Evolutionary conservation across 1,140 invertebrate species (phyloP), one percentile per base, ranked within the genome.

Genomic region (Hetaerina americana): DNA sequence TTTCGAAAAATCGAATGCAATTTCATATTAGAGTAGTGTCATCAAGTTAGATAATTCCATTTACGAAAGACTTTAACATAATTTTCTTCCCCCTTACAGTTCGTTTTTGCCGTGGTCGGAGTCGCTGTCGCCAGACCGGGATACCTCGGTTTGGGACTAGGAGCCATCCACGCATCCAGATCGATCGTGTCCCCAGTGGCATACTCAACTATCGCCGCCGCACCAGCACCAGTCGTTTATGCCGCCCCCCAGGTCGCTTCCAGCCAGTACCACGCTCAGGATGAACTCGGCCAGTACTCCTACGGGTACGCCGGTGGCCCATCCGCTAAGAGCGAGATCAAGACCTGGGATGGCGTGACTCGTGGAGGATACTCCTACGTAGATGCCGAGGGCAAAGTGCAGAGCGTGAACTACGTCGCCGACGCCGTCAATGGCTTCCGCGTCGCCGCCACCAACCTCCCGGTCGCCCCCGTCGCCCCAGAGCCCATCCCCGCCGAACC

Each of bases 361-460:
- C 81, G 84, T 73, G 85, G 85, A 74, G 82, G 80, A 75, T 85
- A 83, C 80, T 83, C 83, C 67, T 86, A 85, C 75, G 82, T 82
- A 66, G 83, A 84, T 69, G 84, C 85, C 75, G 77, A 85, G 29
- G 82, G 82, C 18, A 77, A 77, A 73, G 78, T 86, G 25, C 81
- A 85, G 74, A 80, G 81, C 68, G 82, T 82, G 75, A 82, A 86
- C 76, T 84, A 82, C 76, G 78, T 82, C 29, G 82, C 83, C 73
- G 82, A 81, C 72, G 76, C 74, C 70, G 74, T 77, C 8, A 76
- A 76, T 28, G 86, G 87, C 72, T 87, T 84, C 81, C 84, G 85
- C 68, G 85, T 82, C 26, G 81, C 82, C 70, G 78, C 77, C 75
- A 82, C 82, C 72, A 80, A 80, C 74, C 82, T 86, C 22, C 80